Conservation (phyloP, 1,140 invertebrate species). For the Vanessa tameamea region DNA sequence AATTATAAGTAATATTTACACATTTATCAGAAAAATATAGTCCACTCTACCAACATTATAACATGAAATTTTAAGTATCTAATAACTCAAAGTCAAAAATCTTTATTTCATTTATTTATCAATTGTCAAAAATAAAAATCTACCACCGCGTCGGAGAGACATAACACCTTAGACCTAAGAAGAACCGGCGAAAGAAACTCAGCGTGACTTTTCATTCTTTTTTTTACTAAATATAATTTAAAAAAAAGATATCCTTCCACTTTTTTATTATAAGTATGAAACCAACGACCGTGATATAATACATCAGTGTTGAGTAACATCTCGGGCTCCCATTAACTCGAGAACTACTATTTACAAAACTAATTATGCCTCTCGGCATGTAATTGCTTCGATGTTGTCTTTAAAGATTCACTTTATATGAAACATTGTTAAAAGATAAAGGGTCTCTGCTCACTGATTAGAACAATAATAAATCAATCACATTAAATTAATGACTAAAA, state of each 20-base stretch:
- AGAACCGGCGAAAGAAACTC: not conserved
- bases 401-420: conserved; percentile 7
- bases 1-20: no score
- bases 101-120: no score
- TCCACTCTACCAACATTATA: no score
- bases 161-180: no score
- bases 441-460: not conserved
- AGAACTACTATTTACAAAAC: conserved; percentile 23
- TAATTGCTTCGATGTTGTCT: conserved; percentile 11
- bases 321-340: conserved; percentile 11
- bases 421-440: not conserved
- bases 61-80: no score
- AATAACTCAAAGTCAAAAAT: no score
- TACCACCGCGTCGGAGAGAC: no score
- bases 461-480: no score
- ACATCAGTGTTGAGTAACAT: conserved; percentile 13
- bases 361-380: conserved; percentile 11
- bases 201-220: not conserved
- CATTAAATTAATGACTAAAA: no score
- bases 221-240: not conserved
- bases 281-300: not conserved
- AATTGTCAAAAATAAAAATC: no score
- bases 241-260: not conserved
- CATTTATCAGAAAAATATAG: no score
- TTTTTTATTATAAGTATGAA: not conserved